Conservation (phyloP, 2,113 vertebrate species). For the Formicarius rufipectus region DNA sequence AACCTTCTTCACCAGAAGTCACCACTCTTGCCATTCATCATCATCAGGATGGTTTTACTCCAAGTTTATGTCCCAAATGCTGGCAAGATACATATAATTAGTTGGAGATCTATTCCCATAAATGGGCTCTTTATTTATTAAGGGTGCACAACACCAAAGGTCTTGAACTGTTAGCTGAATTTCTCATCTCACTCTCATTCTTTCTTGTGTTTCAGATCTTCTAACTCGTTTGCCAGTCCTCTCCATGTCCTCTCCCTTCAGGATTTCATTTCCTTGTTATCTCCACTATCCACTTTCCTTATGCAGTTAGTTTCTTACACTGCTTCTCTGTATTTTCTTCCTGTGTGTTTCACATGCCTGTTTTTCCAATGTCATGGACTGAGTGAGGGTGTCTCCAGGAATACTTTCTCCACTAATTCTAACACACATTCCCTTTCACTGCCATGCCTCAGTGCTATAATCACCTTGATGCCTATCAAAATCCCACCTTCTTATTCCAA, state of each 20-base stretch:
- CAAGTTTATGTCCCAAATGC: neutral
- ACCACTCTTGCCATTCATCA: neutral
- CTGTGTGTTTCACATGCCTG: neutral
- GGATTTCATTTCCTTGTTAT: neutral
- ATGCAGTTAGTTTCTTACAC: neutral
- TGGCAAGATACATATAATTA: neutral
- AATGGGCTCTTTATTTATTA: neutral
- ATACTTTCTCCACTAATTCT: neutral
- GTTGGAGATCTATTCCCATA: neutral
- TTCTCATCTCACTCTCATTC: neutral
- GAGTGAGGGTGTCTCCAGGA: neutral
- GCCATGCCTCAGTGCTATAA: neutral
- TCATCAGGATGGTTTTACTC: neutral
- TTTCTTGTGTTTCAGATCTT: neutral
- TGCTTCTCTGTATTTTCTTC: neutral
- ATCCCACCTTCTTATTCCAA: neutral
- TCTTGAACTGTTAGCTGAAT: neutral
- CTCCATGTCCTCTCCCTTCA: neutral
- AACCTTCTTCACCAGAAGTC: neutral
- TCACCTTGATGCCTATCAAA: fast-evolving
- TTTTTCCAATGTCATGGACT: neutral
- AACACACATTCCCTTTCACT: neutral
- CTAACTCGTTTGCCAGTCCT: neutral
- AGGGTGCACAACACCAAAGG: neutral
- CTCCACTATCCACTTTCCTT: neutral